Evolutionary conservation across 2,797 vertebrate genomes (phyloP).

Genomic region (Pseudocheirus occidentalis): DNA sequence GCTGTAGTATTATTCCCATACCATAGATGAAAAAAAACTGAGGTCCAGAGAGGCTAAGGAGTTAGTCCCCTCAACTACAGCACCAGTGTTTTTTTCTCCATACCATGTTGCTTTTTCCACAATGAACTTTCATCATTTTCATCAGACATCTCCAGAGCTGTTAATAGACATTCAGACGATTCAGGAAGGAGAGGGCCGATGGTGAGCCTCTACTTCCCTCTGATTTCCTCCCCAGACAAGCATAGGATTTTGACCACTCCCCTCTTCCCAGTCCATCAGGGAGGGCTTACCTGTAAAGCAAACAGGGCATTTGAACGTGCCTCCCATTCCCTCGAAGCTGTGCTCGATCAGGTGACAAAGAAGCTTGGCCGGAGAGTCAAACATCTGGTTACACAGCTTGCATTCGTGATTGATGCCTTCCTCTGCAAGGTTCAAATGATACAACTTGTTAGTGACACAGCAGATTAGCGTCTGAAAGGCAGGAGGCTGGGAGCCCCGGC

Average conservation of each 20-base stretch:
- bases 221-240: neutral
- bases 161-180: neutral
- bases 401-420: slow-evolving; percentile 99
- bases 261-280: slow-evolving; percentile 20
- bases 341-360: slow-evolving; percentile 99
- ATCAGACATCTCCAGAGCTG: neutral
- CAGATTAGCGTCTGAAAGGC: slow-evolving; percentile 73
- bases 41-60: neutral
- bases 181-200: fast-evolving
- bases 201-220: neutral
- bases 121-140: neutral
- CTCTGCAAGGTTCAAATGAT: slow-evolving; percentile 94
- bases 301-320: slow-evolving; percentile 99
- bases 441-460: slow-evolving; percentile 85
- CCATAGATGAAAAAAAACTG: neutral
- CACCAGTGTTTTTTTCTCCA: neutral
- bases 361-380: slow-evolving; percentile 99
- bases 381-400: slow-evolving; percentile 99
- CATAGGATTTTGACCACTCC: neutral
- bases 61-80: neutral
- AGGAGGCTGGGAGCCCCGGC: slow-evolving; percentile 14
- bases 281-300: slow-evolving; percentile 98
- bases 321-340: slow-evolving; percentile 99
- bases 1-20: neutral
- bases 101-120: neutral